Evolutionary conservation across 2,888 invertebrate species (phyloP).

Genomic region (Helicoverpa assulta): DNA sequence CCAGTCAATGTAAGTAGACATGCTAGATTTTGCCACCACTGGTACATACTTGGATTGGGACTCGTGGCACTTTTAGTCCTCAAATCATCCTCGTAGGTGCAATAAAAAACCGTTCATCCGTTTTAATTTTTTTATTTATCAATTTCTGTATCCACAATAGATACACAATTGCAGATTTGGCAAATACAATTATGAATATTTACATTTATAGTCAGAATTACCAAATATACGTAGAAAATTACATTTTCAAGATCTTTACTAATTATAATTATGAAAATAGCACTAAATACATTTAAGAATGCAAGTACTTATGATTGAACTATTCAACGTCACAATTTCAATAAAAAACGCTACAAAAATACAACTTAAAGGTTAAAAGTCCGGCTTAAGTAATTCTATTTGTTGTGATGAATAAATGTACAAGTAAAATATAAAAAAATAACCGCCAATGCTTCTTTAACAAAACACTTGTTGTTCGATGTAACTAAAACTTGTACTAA

Average conservation of each 20-base stretch:
- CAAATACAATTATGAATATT: conserved; percentile 77
- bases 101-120: conserved; percentile 57
- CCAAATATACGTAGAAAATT: conserved; percentile 67
- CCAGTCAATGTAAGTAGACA: too few relatives aligned
- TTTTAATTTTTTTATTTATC: conserved; percentile 87
- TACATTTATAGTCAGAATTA: conserved; percentile 72
- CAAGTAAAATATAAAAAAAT: conserved; percentile 67
- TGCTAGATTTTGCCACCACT: too few relatives aligned
- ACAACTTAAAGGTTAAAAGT: conserved; percentile 70
- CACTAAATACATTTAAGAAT: conserved; percentile 50
- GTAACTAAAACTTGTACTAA: conserved; percentile 77
- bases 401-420: conserved; percentile 75
- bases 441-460: conserved; percentile 66
- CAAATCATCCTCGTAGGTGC: too few relatives aligned
- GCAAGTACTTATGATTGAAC: conserved; percentile 46
- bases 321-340: conserved; percentile 50
- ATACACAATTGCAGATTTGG: conserved; percentile 82
- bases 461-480: conserved; percentile 83
- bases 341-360: conserved; percentile 75
- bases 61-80: too few relatives aligned
- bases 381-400: conserved; percentile 69
- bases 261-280: conserved; percentile 56
- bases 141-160: conserved; percentile 90
- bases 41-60: too few relatives aligned
- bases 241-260: conserved; percentile 64